Percentiles rank a stretch among this genome's conserved stretches.
These are phyloP conservation scores for Pterobdella sp. DNA, from an alignment of 2,888 invertebrate species.

Conservation along the genomic window DNA sequence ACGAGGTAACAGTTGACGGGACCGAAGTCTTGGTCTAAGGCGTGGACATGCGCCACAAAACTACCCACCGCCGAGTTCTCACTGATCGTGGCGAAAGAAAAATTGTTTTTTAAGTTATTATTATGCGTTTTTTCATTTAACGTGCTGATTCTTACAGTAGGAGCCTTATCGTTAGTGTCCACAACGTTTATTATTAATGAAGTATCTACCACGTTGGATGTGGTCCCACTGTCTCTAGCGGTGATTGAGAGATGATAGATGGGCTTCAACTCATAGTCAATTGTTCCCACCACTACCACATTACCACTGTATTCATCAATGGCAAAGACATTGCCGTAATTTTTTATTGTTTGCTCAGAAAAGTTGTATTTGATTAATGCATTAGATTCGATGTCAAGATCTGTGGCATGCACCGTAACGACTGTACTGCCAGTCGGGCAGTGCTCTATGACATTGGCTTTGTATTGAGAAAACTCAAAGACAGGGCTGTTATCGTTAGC, in stretches of 20 bases:
- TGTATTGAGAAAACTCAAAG: constrained; percentile 30
- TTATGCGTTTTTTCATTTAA: constrained; percentile 13
- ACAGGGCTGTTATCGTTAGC: constrained; percentile 35
- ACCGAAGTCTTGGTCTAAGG: constrained; percentile 35
- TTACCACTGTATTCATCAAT: constrained; percentile 36
- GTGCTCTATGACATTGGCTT: constrained; percentile 34
- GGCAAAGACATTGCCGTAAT: constrained; percentile 34
- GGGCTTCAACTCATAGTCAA: constrained; percentile 35
- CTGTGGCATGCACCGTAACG: constrained; percentile 35
- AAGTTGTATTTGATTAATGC: constrained; percentile 37
- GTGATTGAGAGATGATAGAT: constrained; percentile 36
- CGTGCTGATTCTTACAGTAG: constrained; percentile 35
- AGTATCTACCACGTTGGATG: constrained; percentile 34
- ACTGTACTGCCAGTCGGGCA: constrained; percentile 30
- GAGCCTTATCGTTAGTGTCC: constrained; percentile 38
- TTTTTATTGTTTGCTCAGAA: constrained; percentile 31
- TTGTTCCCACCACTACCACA: constrained; percentile 30
- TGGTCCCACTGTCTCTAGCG: constrained; percentile 36
- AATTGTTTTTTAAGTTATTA: constrained; percentile 12
- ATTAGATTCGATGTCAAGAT: constrained; percentile 36
- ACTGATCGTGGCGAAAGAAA: constrained; percentile 28
- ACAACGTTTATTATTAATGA: constrained; percentile 35
- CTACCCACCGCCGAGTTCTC: constrained; percentile 29
- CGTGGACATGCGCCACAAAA: constrained; percentile 34
- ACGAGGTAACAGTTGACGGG: not conserved